Percentiles rank a stretch among this genome's conserved stretches.
These are phyloP conservation scores for Pollenia angustigena DNA, from an alignment of 2,888 invertebrate genomes.

Conservation along the genomic window DNA sequence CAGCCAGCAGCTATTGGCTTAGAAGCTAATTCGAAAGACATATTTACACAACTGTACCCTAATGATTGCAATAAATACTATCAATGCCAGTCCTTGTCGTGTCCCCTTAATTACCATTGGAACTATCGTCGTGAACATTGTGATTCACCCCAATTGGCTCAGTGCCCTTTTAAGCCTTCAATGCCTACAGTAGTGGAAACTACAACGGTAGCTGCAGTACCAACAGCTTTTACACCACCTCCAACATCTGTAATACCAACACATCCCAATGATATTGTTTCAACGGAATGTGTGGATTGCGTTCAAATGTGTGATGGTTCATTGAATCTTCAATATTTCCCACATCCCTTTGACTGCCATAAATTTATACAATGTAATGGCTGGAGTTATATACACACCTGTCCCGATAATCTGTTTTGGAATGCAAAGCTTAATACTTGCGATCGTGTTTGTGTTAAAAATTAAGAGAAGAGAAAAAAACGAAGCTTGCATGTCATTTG, in stretches of 20 bases:
- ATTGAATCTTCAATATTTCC: constrained; percentile 68
- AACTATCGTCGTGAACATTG: constrained; percentile 76
- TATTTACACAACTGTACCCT: constrained; percentile 73
- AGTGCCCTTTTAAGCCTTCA: constrained; percentile 70
- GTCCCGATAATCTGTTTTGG: constrained; percentile 77
- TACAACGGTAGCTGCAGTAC: constrained; percentile 51
- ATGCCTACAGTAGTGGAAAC: constrained; percentile 4
- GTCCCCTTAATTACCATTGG: constrained; percentile 77
- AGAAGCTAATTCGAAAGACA: background rate
- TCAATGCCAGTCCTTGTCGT: constrained; percentile 75
- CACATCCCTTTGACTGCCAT: constrained; percentile 79
- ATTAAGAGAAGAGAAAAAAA: constrained; percentile 12
- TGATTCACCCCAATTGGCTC: constrained; percentile 75
- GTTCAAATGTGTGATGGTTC: constrained; percentile 23
- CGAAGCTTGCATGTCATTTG: no score
- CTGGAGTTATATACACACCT: constrained; percentile 74
- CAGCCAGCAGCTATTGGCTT: background rate
- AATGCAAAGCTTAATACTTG: constrained; percentile 75
- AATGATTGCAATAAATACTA: constrained; percentile 79
- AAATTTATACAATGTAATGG: constrained; percentile 80
- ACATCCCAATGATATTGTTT: background rate
- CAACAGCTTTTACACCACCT: constrained; percentile 68
- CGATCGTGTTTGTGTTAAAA: constrained; percentile 70
- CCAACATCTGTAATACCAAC: constrained; percentile 4
- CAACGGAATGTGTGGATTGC: constrained; percentile 33